Evolutionary conservation across 2,797 vertebrate genomes (phyloP).

Genomic region (Trachops cirrhosus): DNA sequence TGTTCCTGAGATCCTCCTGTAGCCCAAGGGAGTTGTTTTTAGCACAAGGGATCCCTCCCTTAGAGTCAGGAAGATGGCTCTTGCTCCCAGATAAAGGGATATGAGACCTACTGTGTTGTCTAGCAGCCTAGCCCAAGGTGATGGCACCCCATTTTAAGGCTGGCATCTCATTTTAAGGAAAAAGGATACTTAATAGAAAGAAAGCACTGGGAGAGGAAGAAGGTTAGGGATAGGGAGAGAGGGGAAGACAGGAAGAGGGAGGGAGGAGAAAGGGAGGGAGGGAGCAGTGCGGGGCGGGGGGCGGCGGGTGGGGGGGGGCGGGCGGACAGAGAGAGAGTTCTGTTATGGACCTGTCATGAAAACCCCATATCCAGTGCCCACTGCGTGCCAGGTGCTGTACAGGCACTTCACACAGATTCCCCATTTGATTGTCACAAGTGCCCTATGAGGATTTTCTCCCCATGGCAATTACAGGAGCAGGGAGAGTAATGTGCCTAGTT

Average conservation of each 20-base stretch:
- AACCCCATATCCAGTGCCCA: not conserved
- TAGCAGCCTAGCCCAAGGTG: not conserved
- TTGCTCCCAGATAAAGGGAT: not conserved
- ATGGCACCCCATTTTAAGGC: not conserved
- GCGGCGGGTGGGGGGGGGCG: too few species aligned
- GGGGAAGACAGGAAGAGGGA: not conserved
- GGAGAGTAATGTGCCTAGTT: not conserved
- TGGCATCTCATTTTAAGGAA: not conserved
- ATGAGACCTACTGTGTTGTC: not conserved
- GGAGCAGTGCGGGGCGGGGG: too few species aligned
- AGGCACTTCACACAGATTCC: not conserved
- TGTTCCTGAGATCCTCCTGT: not conserved
- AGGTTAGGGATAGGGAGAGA: too few species aligned
- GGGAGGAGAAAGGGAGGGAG: not conserved
- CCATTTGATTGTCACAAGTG: not conserved
- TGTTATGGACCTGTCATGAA: too few species aligned
- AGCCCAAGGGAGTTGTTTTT: not conserved
- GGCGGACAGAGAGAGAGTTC: too few species aligned
- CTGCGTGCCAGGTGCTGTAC: accelerated
- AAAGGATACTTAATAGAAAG: not conserved
- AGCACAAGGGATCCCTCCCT: too few species aligned
- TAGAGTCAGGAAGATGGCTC: not conserved
- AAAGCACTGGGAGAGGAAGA: not conserved
- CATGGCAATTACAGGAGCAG: not conserved
- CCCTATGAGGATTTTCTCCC: not conserved